phyloP scores from a whole-genome alignment of 2,113 vertebrate genomes.

The Ursus arctos region DNA sequence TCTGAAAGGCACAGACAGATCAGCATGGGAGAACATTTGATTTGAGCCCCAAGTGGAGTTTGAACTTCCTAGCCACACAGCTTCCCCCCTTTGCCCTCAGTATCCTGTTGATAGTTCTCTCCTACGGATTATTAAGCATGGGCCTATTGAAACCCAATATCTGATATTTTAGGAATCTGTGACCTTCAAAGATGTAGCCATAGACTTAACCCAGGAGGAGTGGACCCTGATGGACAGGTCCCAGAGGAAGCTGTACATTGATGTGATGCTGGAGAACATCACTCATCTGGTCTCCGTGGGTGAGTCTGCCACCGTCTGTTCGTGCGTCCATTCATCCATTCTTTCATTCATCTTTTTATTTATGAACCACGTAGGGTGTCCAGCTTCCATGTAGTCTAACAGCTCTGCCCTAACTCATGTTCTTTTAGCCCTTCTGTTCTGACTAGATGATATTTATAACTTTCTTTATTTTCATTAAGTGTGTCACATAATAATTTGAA shows the following conservation, averaged over 20 bases:
- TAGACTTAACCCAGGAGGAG: background rate
- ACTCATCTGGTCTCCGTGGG: background rate
- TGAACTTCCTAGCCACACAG: background rate
- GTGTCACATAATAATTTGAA: background rate
- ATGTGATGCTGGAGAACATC: background rate
- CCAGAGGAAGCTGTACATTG: background rate
- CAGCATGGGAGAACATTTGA: background rate
- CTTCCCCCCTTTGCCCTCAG: background rate
- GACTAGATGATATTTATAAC: background rate
- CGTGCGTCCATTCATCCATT: background rate
- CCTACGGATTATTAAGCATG: background rate
- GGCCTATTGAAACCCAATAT: background rate
- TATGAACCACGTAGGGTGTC: background rate
- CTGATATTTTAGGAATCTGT: background rate
- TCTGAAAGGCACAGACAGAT: background rate
- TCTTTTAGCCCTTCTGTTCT: background rate
- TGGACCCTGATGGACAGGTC: background rate
- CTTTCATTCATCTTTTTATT: background rate
- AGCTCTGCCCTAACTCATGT: background rate
- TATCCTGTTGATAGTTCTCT: background rate
- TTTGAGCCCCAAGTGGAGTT: background rate
- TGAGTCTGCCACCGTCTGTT: background rate
- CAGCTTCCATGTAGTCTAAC: background rate
- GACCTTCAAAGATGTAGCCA: background rate
- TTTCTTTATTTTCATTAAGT: background rate